Evolutionary conservation across 2,797 vertebrate genomes (phyloP), one percentile per base, ranked within the genome.

Genomic region (Synanceia verrucosa): DNA sequence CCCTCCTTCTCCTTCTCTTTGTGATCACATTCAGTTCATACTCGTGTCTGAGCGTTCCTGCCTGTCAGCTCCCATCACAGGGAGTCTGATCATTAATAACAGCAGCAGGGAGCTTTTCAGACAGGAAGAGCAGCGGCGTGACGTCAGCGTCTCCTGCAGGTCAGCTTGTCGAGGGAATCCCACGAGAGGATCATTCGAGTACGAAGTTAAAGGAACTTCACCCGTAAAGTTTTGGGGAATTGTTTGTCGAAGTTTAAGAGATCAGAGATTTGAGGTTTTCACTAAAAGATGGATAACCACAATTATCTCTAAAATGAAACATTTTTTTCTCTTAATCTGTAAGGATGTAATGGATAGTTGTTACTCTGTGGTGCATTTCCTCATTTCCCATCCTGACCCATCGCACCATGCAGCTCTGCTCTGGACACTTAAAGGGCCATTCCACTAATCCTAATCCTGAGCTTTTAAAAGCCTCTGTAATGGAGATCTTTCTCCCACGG

Each of bases 381-480:
- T 72, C 21, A 28, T 47, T 76, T 88, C 73, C 74, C 67, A 77
- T 65, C 58, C 44, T 46, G 67, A 44, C 62, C 48, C 60, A 18
- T 52, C 70, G 46, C 71, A 50, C 47, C 58, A 44, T 7, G 16
- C 37, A 0, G 57, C 60, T 68, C 70, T 37, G 12, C 57, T 48
- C n/a, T 7, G n/a, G 43, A 82, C 74, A 81, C 79, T 81, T 80
- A 66, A 85, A 85, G 78, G 76, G 31, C 64, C 65, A 46, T 62
- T 60, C 78, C 73, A 26, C 82, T 91, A 89, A 91, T 89, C 88
- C 84, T 79, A 64, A 69, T 81, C 83, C 83, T 43, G 70, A 82
- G 78, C 85, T 53, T 85, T 87, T 89, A 89, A 90, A 87, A 86
- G 85, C 82, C 69, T 73, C 47, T 85, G 89, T 86, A 86, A 90